Base-by-base conservation (phyloP, 2,888 invertebrate species). In the Campaea margaritaria region DNA sequence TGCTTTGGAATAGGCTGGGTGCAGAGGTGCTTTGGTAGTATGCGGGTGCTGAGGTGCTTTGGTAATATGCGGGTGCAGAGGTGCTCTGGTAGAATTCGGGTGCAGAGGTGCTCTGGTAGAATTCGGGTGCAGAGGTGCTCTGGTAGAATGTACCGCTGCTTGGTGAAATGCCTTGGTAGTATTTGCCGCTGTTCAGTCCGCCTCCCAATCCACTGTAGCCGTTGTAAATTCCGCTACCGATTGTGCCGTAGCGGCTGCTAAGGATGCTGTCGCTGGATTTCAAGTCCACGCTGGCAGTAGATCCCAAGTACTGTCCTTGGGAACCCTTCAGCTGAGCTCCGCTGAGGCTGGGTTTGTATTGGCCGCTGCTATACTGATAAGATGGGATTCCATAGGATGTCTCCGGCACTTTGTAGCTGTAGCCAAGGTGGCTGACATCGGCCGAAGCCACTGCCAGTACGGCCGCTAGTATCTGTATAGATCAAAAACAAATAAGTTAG, bases 361-460 rank as follows among this genome's bases (percentile, higher is more conserved):
- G 76, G 28, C 65, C 60, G 60, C 56, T 74, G 39, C 69, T 67
- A 15, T 62, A 44, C 69, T 82, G 83, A 65, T 85, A 82, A 0
- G 85, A 79, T 0, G 93, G 91, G 11, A 82, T 69, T 43, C 89
- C 91, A 61, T 89, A 93, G 2, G 89, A 86, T 0, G 89, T 87
- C 0, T 86, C 75, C 4, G 92, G 92, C 14, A 81, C 81, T 60
- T 87, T 83, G 76, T 92, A 93, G 8, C 87, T 78, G 72, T 92
- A 89, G 38, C 89, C 89, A 21, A 84, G 76, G 51, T 67, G 69
- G 8, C 84, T 74, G 12, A 87, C 78, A 60, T 90, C 90, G 5
- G 88, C 91, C 7, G 77, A 68, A 15, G 70, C 87, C n/a, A 81
- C 75, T 52, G 86, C 85, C 12, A 87, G 64, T 15, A 74, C 64